Conservation (phyloP, 2,888 invertebrate genomes). For the Phragmatobia fuliginosa region DNA sequence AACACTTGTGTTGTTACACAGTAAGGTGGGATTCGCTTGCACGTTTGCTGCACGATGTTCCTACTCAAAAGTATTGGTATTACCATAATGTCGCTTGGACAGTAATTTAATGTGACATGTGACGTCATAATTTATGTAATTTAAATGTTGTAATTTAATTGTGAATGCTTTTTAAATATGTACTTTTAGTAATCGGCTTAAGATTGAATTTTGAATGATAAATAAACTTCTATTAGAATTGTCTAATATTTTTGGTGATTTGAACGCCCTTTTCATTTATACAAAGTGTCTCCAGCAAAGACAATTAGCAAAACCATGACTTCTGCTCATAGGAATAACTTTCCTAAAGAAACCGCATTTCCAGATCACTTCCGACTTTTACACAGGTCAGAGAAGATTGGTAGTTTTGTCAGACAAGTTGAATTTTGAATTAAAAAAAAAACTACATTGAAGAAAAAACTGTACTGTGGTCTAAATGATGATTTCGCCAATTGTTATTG, state of each 20-base stretch:
- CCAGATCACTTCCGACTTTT: too few relatives aligned
- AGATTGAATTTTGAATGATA: constrained; percentile 34
- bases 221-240: neutral
- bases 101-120: constrained; percentile 8
- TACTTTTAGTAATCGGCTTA: constrained; percentile 34
- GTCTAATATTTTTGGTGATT: neutral
- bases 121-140: constrained; percentile 45
- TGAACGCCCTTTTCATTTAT: too few relatives aligned
- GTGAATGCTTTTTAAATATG: constrained; percentile 27
- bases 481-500: too few relatives aligned
- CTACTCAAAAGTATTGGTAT: neutral
- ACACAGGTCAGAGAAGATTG: too few relatives aligned
- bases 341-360: too few relatives aligned
- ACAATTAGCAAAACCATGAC: too few relatives aligned
- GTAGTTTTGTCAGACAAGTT: too few relatives aligned
- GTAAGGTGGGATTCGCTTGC: neutral
- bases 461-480: too few relatives aligned
- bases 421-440: too few relatives aligned
- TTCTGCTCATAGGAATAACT: too few relatives aligned
- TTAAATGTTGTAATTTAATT: constrained; percentile 29
- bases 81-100: constrained; percentile 6
- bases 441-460: too few relatives aligned
- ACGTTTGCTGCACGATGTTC: neutral
- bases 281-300: too few relatives aligned
- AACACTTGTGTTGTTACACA: neutral